Conservation (phyloP, 2,797 vertebrate species). For the Acanthurus tractus region DNA sequence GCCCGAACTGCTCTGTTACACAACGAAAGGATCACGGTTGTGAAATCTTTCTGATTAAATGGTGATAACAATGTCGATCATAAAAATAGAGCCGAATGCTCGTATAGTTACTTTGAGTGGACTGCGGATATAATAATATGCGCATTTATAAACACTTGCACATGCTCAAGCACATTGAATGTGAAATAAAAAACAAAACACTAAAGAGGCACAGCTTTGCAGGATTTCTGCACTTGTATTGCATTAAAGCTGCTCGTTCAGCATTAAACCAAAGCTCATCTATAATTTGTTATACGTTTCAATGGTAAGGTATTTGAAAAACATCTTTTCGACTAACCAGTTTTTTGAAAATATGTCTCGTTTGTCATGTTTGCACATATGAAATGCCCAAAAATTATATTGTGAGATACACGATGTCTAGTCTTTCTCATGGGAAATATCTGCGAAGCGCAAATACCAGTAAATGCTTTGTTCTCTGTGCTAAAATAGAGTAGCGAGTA, state of each 20-base stretch:
- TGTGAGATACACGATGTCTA: not conserved
- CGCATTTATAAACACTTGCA: slow-evolving; percentile 56
- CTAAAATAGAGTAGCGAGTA: not conserved
- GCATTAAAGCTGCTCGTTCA: not conserved
- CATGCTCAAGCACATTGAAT: slow-evolving; percentile 29
- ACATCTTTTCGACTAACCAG: not conserved
- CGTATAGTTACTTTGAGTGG: slow-evolving; percentile 29
- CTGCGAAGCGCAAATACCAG: not conserved
- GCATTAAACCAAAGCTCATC: not conserved
- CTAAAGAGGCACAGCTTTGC: not conserved
- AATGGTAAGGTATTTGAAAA: not conserved
- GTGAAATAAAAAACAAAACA: slow-evolving; percentile 5
- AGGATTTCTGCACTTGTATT: not conserved
- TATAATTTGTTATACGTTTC: not conserved
- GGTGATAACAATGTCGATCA: slow-evolving; percentile 33
- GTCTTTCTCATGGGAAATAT: not conserved
- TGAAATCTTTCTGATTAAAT: slow-evolving; percentile 36
- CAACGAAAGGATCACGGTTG: slow-evolving; percentile 13
- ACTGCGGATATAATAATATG: slow-evolving; percentile 47
- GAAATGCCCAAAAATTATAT: not conserved
- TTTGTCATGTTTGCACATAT: not conserved
- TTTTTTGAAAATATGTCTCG: not conserved
- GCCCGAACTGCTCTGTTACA: slow-evolving; percentile 25
- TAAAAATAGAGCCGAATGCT: slow-evolving; percentile 29
- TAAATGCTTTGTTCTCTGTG: not conserved